Evolutionary conservation across 2,113 vertebrate species (phyloP), one percentile per base, ranked within the genome.

Genomic region (Vicugna pacos): DNA sequence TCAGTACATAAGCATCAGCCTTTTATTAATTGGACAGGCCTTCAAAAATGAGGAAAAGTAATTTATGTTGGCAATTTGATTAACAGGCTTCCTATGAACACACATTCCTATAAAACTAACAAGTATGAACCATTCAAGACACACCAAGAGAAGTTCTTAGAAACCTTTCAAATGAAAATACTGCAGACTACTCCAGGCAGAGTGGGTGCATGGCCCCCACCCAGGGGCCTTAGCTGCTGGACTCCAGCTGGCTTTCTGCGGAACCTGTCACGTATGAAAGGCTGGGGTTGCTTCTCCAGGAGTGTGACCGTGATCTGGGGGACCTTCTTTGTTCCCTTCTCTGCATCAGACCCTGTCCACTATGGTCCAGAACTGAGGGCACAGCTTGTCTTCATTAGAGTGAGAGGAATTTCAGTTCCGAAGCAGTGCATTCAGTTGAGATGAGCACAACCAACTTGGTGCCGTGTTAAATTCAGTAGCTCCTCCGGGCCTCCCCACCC

Each of bases 51-150:
- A 97, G 87, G 88, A 81, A 85, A 96, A 94, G 91, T 97, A 89
- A 97, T 94, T 91, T 89, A 94, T 95, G 86, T 95, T 97, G 97
- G 97, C 97, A 97, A 0, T 95, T 95, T 96, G 97, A 97, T 96
- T 91, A 94, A 84, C 93, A 95, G 95, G 69, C 82, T 97, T 96
- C 93, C 96, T 88, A 91, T 70, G 93, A 96, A 96, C 95, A 98
- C 62, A 85, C 97, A 94, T 97, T 97, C 91, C 93, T 97, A 64
- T 96, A 91, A 95, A 93, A 92, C 96, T 95, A 96, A 94, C 95
- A 89, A 96, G 96, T 96, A 81, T 46, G 79, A 94, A 50, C 77
- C 69, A 70, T 97, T 97, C 69, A 94, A 86, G 91, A 84, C 91
- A 93, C 15, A 91, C 73, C 62, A 89, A 94, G 86, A 82, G 79